Evolutionary conservation across 2,797 vertebrate species (phyloP).

Genomic region (Spondyliosoma cantharus): DNA sequence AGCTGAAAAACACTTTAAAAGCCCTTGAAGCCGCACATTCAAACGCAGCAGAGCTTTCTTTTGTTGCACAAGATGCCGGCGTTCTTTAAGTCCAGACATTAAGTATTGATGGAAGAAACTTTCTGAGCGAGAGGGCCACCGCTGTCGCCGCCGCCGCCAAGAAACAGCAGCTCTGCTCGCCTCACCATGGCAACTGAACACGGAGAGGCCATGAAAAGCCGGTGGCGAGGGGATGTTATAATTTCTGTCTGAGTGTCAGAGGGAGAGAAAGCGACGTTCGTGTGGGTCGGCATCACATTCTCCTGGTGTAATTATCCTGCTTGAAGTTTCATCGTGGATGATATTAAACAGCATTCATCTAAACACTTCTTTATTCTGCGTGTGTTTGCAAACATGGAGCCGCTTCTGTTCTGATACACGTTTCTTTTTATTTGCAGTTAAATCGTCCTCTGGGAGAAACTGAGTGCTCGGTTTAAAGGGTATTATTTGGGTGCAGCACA

Average conservation of each 20-base stretch:
- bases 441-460: neutral
- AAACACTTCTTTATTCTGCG: neutral
- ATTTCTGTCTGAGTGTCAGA: constrained; percentile 20
- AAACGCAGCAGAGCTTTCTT: constrained; percentile 20
- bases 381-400: neutral
- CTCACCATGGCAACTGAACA: constrained; percentile 67
- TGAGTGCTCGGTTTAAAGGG: too few relatives aligned
- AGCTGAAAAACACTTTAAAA: neutral
- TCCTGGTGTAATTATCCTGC: constrained; percentile 4
- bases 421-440: too few relatives aligned
- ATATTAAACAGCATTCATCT: neutral
- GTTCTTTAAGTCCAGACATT: constrained; percentile 47
- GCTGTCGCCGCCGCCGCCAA: neutral
- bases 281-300: constrained; percentile 10
- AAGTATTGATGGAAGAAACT: constrained; percentile 59
- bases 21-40: neutral
- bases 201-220: constrained; percentile 21
- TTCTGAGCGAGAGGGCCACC: constrained; percentile 14
- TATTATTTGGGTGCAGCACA: neutral
- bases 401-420: neutral
- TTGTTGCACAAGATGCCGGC: neutral
- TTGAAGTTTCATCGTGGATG: neutral
- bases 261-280: constrained; percentile 9
- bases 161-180: constrained; percentile 7
- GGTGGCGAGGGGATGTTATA: constrained; percentile 14